Conservation (phyloP, 2,113 vertebrate genomes). For the Platichthys stellatus region DNA sequence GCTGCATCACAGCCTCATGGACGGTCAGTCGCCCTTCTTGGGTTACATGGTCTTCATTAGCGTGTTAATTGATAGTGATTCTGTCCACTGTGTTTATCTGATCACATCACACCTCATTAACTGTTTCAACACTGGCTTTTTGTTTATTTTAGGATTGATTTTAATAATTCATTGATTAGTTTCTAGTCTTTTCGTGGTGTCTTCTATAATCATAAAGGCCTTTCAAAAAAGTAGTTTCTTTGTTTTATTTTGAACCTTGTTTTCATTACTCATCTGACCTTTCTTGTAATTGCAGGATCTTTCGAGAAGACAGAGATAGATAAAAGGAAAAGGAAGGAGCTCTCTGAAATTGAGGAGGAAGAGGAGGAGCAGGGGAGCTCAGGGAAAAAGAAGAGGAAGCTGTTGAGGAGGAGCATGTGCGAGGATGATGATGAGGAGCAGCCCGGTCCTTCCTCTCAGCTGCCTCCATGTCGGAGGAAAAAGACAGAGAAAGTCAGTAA, state of each 20-base stretch:
- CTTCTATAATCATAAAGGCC: too few relatives aligned
- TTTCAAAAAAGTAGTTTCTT: too few relatives aligned
- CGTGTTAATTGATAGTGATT: too few relatives aligned
- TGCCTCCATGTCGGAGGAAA: conserved; percentile 32
- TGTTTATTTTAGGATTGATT: too few relatives aligned
- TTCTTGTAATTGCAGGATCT: conserved; percentile 50
- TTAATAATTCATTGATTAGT: too few relatives aligned
- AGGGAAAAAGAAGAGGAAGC: conserved; percentile 29
- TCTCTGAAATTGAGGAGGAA: background rate
- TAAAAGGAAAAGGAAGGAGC: background rate
- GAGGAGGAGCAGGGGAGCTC: background rate
- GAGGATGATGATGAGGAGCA: conserved; percentile 25
- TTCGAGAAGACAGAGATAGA: conserved; percentile 10
- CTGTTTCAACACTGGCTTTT: too few relatives aligned
- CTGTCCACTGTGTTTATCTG: too few relatives aligned
- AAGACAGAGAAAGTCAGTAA: conserved; percentile 33
- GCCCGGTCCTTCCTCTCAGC: conserved; percentile 57
- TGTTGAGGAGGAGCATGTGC: background rate
- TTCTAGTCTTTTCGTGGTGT: too few relatives aligned
- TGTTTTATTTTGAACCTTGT: background rate
- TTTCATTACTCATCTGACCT: too few relatives aligned
- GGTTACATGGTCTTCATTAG: too few relatives aligned
- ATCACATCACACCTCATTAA: too few relatives aligned
- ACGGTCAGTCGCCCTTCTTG: conserved; percentile 59
- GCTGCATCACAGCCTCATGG: conserved; percentile 63